These are phyloP conservation scores for Enhydra lutris DNA, from an alignment of 2,113 vertebrate genomes.

Conservation along the genomic window DNA sequence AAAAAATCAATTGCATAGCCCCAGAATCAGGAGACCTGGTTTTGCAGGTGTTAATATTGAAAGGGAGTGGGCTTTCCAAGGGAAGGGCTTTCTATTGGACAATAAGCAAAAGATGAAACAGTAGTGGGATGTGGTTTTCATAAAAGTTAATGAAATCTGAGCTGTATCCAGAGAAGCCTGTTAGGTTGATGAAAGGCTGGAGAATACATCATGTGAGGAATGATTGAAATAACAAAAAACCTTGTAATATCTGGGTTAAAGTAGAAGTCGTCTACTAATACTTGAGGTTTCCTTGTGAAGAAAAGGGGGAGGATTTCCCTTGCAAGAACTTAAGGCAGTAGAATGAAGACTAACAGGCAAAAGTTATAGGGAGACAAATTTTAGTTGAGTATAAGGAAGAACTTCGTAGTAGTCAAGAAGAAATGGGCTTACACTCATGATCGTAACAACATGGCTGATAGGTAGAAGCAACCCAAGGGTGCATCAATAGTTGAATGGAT, in stretches of 20 bases:
- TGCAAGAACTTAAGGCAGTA: background rate
- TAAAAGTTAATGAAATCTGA: background rate
- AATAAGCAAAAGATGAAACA: too few relatives aligned
- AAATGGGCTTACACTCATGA: background rate
- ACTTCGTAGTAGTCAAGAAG: background rate
- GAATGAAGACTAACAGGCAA: background rate
- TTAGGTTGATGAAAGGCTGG: background rate
- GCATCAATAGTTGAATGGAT: background rate
- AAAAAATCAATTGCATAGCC: background rate
- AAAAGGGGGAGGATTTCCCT: background rate
- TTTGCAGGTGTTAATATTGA: background rate
- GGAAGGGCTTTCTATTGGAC: background rate
- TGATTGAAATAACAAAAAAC: background rate
- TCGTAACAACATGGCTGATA: background rate
- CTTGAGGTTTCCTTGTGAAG: background rate
- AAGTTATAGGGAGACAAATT: background rate
- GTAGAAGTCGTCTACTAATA: background rate
- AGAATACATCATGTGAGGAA: background rate
- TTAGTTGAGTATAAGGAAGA: slow-evolving; percentile 7
- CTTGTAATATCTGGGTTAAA: background rate
- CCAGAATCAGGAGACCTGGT: background rate
- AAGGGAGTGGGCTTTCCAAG: background rate
- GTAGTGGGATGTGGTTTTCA: background rate
- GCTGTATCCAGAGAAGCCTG: background rate
- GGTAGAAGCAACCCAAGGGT: background rate